phyloP scores from a whole-genome alignment of 2,113 vertebrate species.

The Craseonycteris thonglongyai region DNA sequence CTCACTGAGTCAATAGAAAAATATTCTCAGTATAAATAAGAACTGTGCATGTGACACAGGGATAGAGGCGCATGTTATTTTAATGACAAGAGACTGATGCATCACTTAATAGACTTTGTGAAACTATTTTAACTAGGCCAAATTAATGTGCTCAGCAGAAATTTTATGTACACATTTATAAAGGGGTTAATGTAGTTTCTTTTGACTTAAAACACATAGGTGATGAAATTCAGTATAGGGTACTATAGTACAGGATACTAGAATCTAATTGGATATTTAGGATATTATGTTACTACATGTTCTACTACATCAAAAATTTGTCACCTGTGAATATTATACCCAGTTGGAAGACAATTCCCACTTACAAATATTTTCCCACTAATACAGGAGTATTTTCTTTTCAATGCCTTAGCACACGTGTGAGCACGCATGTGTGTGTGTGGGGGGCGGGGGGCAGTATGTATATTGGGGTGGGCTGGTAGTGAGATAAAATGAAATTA shows the following conservation, averaged over 20 bases:
- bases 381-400: not conserved
- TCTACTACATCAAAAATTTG: not conserved
- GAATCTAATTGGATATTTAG: not conserved
- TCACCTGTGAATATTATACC: not conserved
- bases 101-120: not conserved
- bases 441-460: no score
- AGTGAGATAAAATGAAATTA: not conserved
- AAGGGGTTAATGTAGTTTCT: not conserved
- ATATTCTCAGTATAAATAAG: not conserved
- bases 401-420: not conserved
- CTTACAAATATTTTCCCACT: not conserved
- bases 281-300: not conserved
- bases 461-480: rapidly evolving
- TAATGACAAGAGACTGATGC: not conserved
- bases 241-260: not conserved
- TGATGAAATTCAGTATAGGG: not conserved
- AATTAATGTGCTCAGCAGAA: not conserved
- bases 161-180: not conserved
- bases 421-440: not conserved
- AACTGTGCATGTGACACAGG: not conserved
- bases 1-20: not conserved
- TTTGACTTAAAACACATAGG: not conserved
- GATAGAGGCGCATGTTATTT: not conserved
- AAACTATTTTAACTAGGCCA: not conserved
- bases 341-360: not conserved